A percentile compares a stretch with the other conserved stretches of the same genome.
Evolutionary conservation across 2,113 vertebrate species (phyloP).

Genomic region (Osmerus eperlanus): DNA sequence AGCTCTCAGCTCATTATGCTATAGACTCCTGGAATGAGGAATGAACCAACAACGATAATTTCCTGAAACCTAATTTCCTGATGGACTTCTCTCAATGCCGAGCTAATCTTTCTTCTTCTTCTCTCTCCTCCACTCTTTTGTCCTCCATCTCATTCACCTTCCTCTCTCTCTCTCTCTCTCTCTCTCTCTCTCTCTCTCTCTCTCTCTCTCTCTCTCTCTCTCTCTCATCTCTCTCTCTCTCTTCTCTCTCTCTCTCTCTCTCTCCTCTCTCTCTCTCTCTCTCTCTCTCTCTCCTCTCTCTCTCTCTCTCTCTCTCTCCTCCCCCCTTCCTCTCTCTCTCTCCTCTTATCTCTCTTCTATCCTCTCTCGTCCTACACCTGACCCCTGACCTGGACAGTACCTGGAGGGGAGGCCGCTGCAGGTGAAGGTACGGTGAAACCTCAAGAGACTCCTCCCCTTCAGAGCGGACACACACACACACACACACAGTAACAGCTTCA

Average conservation of each 20-base stretch:
- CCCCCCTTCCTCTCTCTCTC: not conserved
- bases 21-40: too few relatives aligned
- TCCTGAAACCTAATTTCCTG: too few relatives aligned
- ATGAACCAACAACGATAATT: too few relatives aligned
- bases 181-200: slow-evolving; percentile 19
- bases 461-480: too few relatives aligned
- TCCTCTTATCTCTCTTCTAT: slow-evolving; percentile 10
- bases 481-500: too few relatives aligned
- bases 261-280: slow-evolving; percentile 8
- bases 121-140: too few relatives aligned
- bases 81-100: too few relatives aligned
- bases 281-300: not conserved
- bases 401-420: slow-evolving; percentile 21
- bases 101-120: too few relatives aligned
- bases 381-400: not conserved
- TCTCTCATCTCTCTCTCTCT: slow-evolving; percentile 11
- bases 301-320: too few relatives aligned
- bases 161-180: not conserved
- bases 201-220: too few relatives aligned
- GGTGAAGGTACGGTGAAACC: slow-evolving; percentile 42
- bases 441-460: slow-evolving; percentile 3
- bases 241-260: slow-evolving; percentile 9
- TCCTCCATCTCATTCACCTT: too few relatives aligned
- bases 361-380: slow-evolving; percentile 1
- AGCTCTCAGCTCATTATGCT: too few relatives aligned